Evolutionary conservation across 2,888 invertebrate genomes (phyloP).

Genomic region (Trachelus troglodyta): DNA sequence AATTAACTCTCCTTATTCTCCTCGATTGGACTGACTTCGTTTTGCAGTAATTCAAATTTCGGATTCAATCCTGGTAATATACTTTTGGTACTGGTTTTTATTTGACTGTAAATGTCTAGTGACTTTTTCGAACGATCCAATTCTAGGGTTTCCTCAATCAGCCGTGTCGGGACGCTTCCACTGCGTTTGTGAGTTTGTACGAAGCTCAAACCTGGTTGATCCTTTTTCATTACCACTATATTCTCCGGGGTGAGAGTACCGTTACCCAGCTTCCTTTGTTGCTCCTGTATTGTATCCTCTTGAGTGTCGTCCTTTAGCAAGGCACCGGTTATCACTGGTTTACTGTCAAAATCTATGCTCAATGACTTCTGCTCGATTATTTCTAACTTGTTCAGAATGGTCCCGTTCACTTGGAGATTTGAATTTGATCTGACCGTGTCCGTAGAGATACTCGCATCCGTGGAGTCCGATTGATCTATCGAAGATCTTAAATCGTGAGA

Average conservation of each 20-base stretch:
- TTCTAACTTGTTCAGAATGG: slow-evolving; percentile 46
- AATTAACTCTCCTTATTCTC: slow-evolving; percentile 61
- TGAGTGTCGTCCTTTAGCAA: slow-evolving; percentile 75
- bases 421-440: slow-evolving; percentile 57
- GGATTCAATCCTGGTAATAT: slow-evolving; percentile 70
- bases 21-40: slow-evolving; percentile 68
- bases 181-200: slow-evolving; percentile 67
- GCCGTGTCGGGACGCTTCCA: slow-evolving; percentile 70
- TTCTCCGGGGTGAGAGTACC: slow-evolving; percentile 61
- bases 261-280: slow-evolving; percentile 68
- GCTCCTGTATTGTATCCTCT: slow-evolving; percentile 66
- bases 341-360: slow-evolving; percentile 69
- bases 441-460: slow-evolving; percentile 54
- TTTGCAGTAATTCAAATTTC: slow-evolving; percentile 71
- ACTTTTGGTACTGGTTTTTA: slow-evolving; percentile 68
- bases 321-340: slow-evolving; percentile 78
- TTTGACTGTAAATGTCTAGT: slow-evolving; percentile 70
- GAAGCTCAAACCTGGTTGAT: slow-evolving; percentile 58
- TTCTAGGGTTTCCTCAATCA: slow-evolving; percentile 67
- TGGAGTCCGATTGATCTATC: slow-evolving; percentile 54
- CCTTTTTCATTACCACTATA: slow-evolving; percentile 34
- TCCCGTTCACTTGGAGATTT: slow-evolving; percentile 55
- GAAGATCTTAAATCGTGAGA: slow-evolving; percentile 48
- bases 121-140: slow-evolving; percentile 51
- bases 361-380: slow-evolving; percentile 46